A percentile compares a stretch with the other conserved stretches of the same genome.
phyloP scores from a whole-genome alignment of 2,888 invertebrate species.

The Stenotaenia linearis region DNA sequence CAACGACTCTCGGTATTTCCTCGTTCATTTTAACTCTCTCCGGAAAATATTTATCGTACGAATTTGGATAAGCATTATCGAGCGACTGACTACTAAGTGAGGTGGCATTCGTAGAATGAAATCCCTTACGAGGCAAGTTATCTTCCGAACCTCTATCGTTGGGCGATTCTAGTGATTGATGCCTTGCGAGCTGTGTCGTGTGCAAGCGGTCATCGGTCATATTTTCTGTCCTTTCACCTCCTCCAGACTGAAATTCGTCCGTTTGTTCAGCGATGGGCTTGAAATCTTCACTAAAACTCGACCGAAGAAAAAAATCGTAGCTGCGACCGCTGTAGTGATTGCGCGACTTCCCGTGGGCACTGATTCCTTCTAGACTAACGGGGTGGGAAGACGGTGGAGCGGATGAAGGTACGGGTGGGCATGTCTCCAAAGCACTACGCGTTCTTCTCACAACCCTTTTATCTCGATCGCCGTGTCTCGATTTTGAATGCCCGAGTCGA shows the following conservation, averaged over 20 bases:
- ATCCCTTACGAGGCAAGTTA: not conserved
- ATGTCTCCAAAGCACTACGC: slow-evolving; percentile 45
- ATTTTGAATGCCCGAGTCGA: slow-evolving; percentile 26
- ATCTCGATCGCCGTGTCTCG: slow-evolving; percentile 29
- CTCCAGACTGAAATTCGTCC: slow-evolving; percentile 64
- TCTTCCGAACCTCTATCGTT: not conserved
- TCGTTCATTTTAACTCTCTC: not conserved
- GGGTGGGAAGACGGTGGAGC: slow-evolving; percentile 41
- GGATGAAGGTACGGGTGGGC: slow-evolving; percentile 36
- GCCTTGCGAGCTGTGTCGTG: slow-evolving; percentile 37
- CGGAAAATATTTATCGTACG: slow-evolving; percentile 32
- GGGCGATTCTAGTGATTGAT: slow-evolving; percentile 39
- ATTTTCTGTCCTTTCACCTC: slow-evolving; percentile 47
- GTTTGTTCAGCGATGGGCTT: slow-evolving; percentile 81
- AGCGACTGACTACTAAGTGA: slow-evolving; percentile 37
- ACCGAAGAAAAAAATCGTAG: slow-evolving; percentile 38
- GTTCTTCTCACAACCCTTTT: slow-evolving; percentile 41
- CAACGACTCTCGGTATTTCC: not conserved
- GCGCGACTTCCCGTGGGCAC: slow-evolving; percentile 35
- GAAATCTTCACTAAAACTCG: slow-evolving; percentile 63
- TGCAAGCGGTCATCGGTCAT: slow-evolving; percentile 24
- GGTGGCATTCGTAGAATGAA: not conserved
- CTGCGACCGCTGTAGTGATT: slow-evolving; percentile 30
- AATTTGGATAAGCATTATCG: slow-evolving; percentile 36
- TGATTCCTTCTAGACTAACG: slow-evolving; percentile 41